Base-by-base conservation (phyloP, 2,113 vertebrate species). In the Alaudala cheleensis region DNA sequence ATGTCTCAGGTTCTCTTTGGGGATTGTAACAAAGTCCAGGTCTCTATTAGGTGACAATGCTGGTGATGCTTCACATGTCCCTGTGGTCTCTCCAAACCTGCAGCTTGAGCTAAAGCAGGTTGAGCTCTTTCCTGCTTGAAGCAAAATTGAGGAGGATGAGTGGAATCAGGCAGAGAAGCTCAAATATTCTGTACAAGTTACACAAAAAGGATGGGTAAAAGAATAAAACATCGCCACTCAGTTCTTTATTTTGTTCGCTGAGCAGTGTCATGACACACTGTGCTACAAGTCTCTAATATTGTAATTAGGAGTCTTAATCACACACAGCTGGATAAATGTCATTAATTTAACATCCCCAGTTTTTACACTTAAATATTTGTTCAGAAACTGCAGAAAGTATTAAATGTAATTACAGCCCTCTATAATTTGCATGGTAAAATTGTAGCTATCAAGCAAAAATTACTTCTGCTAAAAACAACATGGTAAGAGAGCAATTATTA, bases 321-420 rank as follows among this genome's bases (percentile, higher is more conserved):
- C 81, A 70, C 71, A 42, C 53, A 81, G 45, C 60, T 64, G 25
- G 74, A 76, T 23, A 49, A 93, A 87, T 88, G 82, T 91, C 56
- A 62, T 66, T 87, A 95, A 91, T 88, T 92, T 39, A 50, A 83
- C 70, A 92, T 83, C 76, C 57, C 11, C 42, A 66, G 85, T 42
- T 94, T 90, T 91, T 61, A 53, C 24, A 18, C 81, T 90, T 90
- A 53, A 94, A 93, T 95, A 92, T 94, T 96, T 93, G 91, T 90
- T 95, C 92, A 90, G 72, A 91, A 92, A 86, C 79, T 78, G 87
- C 76, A 90, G 87, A 88, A 88, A 90, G 64, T 92, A 95, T 85
- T 76, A 85, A 67, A 73, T 54, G 9, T 77, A 64, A 69, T 71
- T 84, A 82, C 45, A 79, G 49, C 33, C 49, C 57, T 78, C 84